Conservation (phyloP, 2,797 vertebrate species). For the Sebastolobus altivelis region DNA sequence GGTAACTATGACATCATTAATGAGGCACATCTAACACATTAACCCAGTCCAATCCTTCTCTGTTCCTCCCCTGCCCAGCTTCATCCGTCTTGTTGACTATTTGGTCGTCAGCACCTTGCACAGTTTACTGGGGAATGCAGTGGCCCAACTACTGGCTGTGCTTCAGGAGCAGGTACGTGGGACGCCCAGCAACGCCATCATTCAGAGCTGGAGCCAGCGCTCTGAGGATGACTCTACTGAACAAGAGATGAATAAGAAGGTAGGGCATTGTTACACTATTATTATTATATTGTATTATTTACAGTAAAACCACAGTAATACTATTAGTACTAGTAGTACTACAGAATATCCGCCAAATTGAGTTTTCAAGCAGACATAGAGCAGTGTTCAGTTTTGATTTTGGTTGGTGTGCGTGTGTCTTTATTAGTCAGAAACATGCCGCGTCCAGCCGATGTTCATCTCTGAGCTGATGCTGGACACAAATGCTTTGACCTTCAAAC, state of each 20-base stretch:
- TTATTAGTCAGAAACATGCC: slow-evolving; percentile 56
- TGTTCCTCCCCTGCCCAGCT: slow-evolving; percentile 75
- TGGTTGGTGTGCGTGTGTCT: slow-evolving; percentile 17
- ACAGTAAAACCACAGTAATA: neutral
- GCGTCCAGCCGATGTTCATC: slow-evolving; percentile 84
- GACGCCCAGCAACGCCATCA: slow-evolving; percentile 79
- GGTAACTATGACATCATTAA: neutral
- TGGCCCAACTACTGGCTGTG: slow-evolving; percentile 78
- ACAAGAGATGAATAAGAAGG: slow-evolving; percentile 78
- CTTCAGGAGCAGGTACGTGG: slow-evolving; percentile 82
- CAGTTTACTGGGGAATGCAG: slow-evolving; percentile 83
- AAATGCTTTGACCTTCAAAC: slow-evolving; percentile 83
- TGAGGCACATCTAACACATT: neutral
- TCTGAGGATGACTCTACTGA: slow-evolving; percentile 10
- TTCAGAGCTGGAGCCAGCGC: slow-evolving; percentile 82
- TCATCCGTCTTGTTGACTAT: slow-evolving; percentile 90
- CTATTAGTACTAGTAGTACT: neutral
- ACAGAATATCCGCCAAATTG: neutral
- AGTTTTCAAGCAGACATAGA: neutral
- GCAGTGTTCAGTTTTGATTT: neutral
- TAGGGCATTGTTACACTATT: slow-evolving; percentile 35
- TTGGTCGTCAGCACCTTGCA: slow-evolving; percentile 88
- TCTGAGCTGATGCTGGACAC: slow-evolving; percentile 87
- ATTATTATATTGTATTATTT: neutral
- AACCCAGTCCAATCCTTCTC: neutral